phyloP scores from a whole-genome alignment of 2,797 vertebrate genomes.

The Erethizon dorsatum region DNA sequence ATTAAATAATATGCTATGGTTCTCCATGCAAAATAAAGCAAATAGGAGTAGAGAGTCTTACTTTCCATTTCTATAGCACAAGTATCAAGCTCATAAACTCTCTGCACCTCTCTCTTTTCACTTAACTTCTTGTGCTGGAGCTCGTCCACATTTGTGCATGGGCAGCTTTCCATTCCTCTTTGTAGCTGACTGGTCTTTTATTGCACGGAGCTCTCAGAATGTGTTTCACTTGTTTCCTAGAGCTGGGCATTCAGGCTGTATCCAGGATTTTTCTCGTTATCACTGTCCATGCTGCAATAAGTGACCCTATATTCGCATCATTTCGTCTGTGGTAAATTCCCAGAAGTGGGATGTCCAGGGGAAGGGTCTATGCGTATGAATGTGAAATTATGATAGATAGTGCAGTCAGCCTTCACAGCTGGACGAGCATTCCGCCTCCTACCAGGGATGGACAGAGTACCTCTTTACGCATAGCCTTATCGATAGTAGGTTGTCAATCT shows the following conservation, averaged over 20 bases:
- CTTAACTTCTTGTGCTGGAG: not conserved
- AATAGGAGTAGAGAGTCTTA: not conserved
- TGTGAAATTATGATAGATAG: not conserved
- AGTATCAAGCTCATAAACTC: not conserved
- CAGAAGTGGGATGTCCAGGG: not conserved
- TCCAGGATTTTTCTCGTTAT: not conserved
- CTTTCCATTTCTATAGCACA: not conserved
- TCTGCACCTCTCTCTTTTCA: not conserved
- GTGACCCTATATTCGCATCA: not conserved
- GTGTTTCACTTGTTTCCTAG: not conserved
- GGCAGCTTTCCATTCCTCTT: not conserved
- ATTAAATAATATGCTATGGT: not conserved
- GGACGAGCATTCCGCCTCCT: accelerated
- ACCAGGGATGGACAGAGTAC: accelerated
- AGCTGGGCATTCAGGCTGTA: not conserved
- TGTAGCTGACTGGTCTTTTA: not conserved
- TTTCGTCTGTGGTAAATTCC: not conserved
- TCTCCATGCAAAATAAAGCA: not conserved
- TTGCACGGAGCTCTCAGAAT: not conserved
- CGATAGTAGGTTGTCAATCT: not conserved
- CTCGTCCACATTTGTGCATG: accelerated
- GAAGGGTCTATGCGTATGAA: not conserved
- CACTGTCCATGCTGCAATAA: not conserved
- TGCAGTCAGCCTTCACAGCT: not conserved
- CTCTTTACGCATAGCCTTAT: not conserved